These are phyloP conservation scores for Tachysurus fulvidraco DNA, from an alignment of 2,113 vertebrate species.

Conservation along the genomic window DNA sequence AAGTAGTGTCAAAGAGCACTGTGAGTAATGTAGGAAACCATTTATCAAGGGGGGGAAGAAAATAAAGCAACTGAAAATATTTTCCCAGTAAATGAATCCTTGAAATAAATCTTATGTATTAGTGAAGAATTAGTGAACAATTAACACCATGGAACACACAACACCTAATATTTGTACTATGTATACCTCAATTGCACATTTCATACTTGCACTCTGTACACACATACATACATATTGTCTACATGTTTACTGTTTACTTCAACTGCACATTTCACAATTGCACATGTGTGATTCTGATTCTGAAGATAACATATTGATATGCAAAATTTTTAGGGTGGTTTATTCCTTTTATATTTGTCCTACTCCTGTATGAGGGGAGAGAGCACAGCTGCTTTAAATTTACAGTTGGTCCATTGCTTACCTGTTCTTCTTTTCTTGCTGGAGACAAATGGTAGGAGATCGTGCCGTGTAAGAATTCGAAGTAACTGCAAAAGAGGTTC, in stretches of 20 bases:
- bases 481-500: conserved; percentile 81
- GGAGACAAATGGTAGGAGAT: conserved; percentile 82
- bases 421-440: conserved; percentile 82
- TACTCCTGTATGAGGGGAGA: background rate
- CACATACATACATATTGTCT: too few relatives aligned
- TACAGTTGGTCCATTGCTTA: conserved; percentile 56
- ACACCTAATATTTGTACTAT: too few relatives aligned
- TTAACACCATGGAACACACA: too few relatives aligned
- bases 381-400: background rate
- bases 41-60: too few relatives aligned
- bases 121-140: too few relatives aligned
- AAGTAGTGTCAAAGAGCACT: background rate
- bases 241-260: too few relatives aligned
- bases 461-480: conserved; percentile 84
- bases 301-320: background rate
- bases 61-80: background rate
- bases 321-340: background rate
- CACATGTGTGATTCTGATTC: too few relatives aligned
- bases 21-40: background rate
- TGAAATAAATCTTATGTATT: background rate
- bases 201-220: too few relatives aligned
- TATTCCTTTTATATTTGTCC: background rate
- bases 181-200: too few relatives aligned
- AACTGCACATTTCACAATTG: too few relatives aligned
- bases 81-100: background rate